A percentile compares a stretch with the other conserved stretches of the same genome.
Conservation (phyloP, 2,888 invertebrate genomes). For the Dastarcus helophoroides region DNA sequence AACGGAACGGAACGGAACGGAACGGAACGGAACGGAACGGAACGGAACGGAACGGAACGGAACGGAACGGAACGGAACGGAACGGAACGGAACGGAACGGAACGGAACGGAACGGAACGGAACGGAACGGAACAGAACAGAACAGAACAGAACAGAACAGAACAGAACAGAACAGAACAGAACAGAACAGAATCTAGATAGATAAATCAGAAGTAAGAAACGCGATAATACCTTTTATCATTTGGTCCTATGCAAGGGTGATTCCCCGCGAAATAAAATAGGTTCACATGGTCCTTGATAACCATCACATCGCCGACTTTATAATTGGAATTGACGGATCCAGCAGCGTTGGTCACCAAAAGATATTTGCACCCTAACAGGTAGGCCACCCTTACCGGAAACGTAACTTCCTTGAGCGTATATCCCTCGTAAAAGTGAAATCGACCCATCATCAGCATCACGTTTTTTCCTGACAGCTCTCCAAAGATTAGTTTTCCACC, state of each 20-base stretch:
- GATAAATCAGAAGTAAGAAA: no score
- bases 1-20: no score
- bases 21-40: no score
- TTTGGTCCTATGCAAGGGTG: constrained; percentile 83
- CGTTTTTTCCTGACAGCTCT: constrained; percentile 56
- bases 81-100: no score
- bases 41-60: no score
- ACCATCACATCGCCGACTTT: constrained; percentile 90
- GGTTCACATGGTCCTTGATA: constrained; percentile 88
- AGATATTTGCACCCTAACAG: constrained; percentile 73
- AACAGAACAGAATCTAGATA: no score
- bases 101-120: no score
- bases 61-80: no score
- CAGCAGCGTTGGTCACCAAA: constrained; percentile 79
- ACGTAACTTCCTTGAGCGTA: constrained; percentile 74
- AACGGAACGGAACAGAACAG: no score
- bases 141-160: no score
- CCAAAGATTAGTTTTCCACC: constrained; percentile 83
- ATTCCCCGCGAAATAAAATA: constrained; percentile 84
- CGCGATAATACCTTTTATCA: no score
- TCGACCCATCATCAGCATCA: constrained; percentile 89
- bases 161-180: no score
- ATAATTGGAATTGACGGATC: constrained; percentile 74
- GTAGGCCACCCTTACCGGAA: constrained; percentile 90
- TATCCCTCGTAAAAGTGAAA: constrained; percentile 94